A percentile compares a stretch with the other conserved stretches of the same genome.
Evolutionary conservation across 2,888 invertebrate genomes (phyloP).

Genomic region (Torymus texanus): DNA sequence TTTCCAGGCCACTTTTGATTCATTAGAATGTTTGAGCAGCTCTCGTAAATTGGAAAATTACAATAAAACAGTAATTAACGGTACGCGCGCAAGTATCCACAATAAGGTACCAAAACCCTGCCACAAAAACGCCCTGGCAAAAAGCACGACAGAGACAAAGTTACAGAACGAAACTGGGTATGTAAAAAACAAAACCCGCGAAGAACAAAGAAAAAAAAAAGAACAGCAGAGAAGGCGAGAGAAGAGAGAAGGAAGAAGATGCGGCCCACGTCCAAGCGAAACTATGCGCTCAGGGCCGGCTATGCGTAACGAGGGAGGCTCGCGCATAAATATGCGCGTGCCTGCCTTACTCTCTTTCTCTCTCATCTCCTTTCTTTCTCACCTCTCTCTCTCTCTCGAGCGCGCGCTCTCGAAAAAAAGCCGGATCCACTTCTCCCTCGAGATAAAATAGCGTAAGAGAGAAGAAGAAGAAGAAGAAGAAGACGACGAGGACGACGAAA

Average conservation of each 20-base stretch:
- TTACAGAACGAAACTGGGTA: too few relatives aligned
- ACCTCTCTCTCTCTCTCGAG: too few relatives aligned
- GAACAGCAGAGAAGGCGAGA: neutral
- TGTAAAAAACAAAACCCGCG: neutral
- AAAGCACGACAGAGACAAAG: too few relatives aligned
- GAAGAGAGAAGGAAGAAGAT: constrained; percentile 41
- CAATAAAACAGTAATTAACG: too few relatives aligned
- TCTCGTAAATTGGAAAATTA: too few relatives aligned
- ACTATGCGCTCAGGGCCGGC: constrained; percentile 67
- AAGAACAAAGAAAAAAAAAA: neutral
- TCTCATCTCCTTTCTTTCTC: constrained; percentile 32
- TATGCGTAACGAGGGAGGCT: constrained; percentile 73
- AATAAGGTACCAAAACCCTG: too few relatives aligned
- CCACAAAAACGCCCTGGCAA: too few relatives aligned
- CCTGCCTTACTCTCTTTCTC: constrained; percentile 50
- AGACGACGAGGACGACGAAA: constrained; percentile 51
- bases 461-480: constrained; percentile 42
- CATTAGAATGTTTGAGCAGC: too few relatives aligned
- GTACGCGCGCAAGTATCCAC: too few relatives aligned
- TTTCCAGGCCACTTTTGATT: too few relatives aligned
- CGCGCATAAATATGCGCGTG: constrained; percentile 65
- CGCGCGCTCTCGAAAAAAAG: constrained; percentile 38
- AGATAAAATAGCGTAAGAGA: constrained; percentile 14
- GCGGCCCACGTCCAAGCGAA: constrained; percentile 67
- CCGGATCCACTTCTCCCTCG: constrained; percentile 53